phyloP scores from a whole-genome alignment of 2,113 vertebrate species.

The Pycnonotus jocosus region DNA sequence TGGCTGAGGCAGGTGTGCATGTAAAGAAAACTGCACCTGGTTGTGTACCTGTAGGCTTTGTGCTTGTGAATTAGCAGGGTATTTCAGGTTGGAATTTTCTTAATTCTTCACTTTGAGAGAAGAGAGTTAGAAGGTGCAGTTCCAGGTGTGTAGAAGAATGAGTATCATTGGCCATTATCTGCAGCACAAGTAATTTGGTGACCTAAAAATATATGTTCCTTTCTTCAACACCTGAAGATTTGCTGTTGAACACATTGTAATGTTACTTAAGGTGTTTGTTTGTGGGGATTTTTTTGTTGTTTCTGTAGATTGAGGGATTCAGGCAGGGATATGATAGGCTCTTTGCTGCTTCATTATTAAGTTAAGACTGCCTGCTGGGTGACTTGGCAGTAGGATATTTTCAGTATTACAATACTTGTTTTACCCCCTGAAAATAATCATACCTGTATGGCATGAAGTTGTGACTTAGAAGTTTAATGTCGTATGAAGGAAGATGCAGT shows the following conservation, averaged over 20 bases:
- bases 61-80: background rate
- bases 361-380: background rate
- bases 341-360: background rate
- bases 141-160: background rate
- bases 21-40: background rate
- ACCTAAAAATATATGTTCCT: background rate
- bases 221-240: background rate
- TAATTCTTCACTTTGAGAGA: background rate
- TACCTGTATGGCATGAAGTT: background rate
- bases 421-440: background rate
- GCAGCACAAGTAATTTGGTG: background rate
- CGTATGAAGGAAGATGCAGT: background rate
- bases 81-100: background rate
- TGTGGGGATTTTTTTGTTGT: background rate
- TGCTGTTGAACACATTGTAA: background rate
- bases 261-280: background rate
- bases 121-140: background rate
- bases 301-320: background rate
- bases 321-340: background rate
- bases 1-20: background rate
- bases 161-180: background rate
- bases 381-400: background rate
- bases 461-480: background rate
- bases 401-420: background rate
- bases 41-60: background rate